These are phyloP conservation scores for Omphaloscelis lunosa DNA, from an alignment of 2,888 invertebrate species.

Conservation along the genomic window DNA sequence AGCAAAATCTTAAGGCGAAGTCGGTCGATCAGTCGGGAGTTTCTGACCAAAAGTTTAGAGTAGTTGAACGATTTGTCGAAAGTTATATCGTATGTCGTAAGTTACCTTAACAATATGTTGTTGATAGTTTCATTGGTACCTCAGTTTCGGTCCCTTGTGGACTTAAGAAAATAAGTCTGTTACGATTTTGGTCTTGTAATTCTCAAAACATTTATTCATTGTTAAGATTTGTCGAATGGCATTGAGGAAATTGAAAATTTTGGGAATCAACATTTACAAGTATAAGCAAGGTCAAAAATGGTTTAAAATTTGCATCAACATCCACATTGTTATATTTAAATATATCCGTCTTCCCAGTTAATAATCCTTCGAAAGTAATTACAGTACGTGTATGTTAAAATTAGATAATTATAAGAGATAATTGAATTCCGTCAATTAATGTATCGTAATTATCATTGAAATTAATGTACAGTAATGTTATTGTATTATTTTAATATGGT, in stretches of 20 bases:
- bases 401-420: constrained; percentile 28
- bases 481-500: constrained; percentile 21
- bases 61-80: constrained; percentile 48
- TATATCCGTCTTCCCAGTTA: constrained; percentile 22
- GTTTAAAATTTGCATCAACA: constrained; percentile 7
- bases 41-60: not conserved
- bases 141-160: constrained; percentile 29
- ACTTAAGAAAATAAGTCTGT: constrained; percentile 26
- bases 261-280: not conserved
- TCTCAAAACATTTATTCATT: not conserved
- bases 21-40: constrained; percentile 26
- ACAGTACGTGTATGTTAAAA: constrained; percentile 26
- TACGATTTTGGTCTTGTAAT: not conserved
- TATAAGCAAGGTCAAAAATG: constrained; percentile 5
- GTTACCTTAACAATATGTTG: constrained; percentile 66
- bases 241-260: not conserved
- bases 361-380: constrained; percentile 42
- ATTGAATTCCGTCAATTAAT: constrained; percentile 28
- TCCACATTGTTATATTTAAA: constrained; percentile 17
- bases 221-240: not conserved
- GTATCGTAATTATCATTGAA: constrained; percentile 27
- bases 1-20: constrained; percentile 5
- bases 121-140: constrained; percentile 71
- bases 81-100: constrained; percentile 46
- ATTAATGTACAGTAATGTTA: too few species aligned